Conservation (phyloP, 2,113 vertebrate species). For the Crotalus tigris region DNA sequence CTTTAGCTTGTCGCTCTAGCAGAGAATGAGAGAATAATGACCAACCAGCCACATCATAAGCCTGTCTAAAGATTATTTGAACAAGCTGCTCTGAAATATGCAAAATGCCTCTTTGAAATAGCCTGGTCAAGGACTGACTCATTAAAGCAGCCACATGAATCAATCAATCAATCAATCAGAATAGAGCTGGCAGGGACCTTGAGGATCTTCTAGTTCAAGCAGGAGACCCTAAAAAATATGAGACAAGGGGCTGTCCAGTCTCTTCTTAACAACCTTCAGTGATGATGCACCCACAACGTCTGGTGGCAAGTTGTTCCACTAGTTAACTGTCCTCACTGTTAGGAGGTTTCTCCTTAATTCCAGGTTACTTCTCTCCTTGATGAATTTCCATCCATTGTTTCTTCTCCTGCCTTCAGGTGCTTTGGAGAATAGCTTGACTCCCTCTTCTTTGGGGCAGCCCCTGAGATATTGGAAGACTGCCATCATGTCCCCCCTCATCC, state of each 20-base stretch:
- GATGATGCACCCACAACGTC: not conserved
- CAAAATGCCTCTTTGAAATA: not conserved
- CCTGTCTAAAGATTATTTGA: not conserved
- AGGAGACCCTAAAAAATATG: not conserved
- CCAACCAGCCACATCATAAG: not conserved
- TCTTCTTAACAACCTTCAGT: not conserved
- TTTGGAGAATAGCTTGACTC: not conserved
- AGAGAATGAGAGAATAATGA: slow-evolving; percentile 24
- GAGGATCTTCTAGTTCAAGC: not conserved
- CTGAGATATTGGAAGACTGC: not conserved
- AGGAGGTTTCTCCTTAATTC: not conserved
- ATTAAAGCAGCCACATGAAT: not conserved
- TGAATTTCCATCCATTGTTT: not conserved
- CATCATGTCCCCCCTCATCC: not conserved
- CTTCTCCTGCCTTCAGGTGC: not conserved
- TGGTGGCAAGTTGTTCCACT: not conserved
- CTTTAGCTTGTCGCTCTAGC: slow-evolving; percentile 82
- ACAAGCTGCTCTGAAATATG: not conserved
- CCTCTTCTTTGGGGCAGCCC: not conserved
- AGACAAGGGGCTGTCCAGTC: not conserved
- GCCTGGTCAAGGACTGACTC: not conserved
- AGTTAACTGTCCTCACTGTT: not conserved
- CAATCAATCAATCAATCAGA: not conserved
- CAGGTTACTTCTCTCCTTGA: not conserved
- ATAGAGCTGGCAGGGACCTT: not conserved